A percentile compares a stretch with the other conserved stretches of the same genome.
phyloP scores from a whole-genome alignment of 2,113 vertebrate species.

The Halichoerus grypus region DNA sequence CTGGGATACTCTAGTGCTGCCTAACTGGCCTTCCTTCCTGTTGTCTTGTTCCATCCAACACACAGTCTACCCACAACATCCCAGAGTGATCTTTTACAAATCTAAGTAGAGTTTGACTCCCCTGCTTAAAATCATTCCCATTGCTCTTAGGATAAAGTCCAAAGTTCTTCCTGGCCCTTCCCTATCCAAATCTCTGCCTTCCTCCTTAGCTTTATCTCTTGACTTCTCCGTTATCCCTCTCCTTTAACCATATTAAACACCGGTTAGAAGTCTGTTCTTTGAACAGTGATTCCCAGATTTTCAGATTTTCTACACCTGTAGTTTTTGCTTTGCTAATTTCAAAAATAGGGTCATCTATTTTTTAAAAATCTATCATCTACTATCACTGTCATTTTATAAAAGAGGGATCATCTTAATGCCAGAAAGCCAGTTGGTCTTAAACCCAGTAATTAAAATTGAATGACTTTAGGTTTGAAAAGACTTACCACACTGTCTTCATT shows the following conservation, averaged over 20 bases:
- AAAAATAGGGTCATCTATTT: not conserved
- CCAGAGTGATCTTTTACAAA: not conserved
- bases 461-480: conserved; percentile 23
- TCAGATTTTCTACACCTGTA: not conserved
- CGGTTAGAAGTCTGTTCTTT: not conserved
- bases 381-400: not conserved
- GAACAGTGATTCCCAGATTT: not conserved
- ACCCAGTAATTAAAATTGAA: not conserved
- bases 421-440: conserved; percentile 14
- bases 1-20: not conserved
- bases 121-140: not conserved
- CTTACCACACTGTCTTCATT: not conserved
- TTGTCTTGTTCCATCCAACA: not conserved
- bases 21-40: not conserved
- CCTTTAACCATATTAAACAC: not conserved
- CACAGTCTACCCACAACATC: not conserved
- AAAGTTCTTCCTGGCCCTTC: not conserved
- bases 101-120: not conserved
- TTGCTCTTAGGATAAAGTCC: not conserved
- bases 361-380: not conserved
- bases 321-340: conserved; percentile 23
- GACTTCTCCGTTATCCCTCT: not conserved
- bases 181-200: not conserved
- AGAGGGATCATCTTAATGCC: not conserved
- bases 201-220: not conserved